Base-by-base conservation (phyloP, 1,140 invertebrate genomes). In the Mamestra configurata region DNA sequence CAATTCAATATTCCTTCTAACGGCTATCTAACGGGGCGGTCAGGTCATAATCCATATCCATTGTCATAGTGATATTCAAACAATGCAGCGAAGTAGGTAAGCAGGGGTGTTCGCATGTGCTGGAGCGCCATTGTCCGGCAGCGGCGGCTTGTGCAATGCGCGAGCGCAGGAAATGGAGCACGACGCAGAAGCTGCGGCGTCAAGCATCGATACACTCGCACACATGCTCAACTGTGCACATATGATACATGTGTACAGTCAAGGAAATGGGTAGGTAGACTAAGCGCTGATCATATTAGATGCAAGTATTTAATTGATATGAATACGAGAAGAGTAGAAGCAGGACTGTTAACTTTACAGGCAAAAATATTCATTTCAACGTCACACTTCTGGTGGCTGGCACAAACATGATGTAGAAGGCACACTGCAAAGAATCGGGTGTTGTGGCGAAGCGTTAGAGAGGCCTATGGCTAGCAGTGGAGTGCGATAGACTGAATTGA, bases 91-190 rank as follows among this genome's bases (percentile, higher is more conserved):
- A 53, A 53, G 46, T 71, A 71, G 40, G 68, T 71, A 53, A 31
- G 27, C 49, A 71, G 18, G n/a, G 40, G 13, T 76, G 40, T 20
- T 43, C 73, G 46, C 73, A 76, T 61, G 71, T 59, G 55, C n/a
- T 13, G 55, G 55, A 49, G 37, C 55, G 53, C 57, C 73, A 76
- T 76, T 76, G 73, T 76, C 55, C 57, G 68, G 27, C 27, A 5
- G 27, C 27, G 27, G 27, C 27, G 27, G 68, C 68, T 76, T 46
- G 73, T 76, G 73, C 57, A 76, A 76, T 64, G 73, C 73, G 40
- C 72, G n/a, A 55, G 72, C 73, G 73, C 73, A 51, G 73, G 72
- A 76, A 76, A 76, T 76, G 57, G 73, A 76, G 73, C 73, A 57
- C 20, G 57, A 43, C 73, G 73, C 57, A 76, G 73, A 76, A 76